Base-by-base conservation (phyloP, 2,797 vertebrate species). In the Epinephelus malabaricus region DNA sequence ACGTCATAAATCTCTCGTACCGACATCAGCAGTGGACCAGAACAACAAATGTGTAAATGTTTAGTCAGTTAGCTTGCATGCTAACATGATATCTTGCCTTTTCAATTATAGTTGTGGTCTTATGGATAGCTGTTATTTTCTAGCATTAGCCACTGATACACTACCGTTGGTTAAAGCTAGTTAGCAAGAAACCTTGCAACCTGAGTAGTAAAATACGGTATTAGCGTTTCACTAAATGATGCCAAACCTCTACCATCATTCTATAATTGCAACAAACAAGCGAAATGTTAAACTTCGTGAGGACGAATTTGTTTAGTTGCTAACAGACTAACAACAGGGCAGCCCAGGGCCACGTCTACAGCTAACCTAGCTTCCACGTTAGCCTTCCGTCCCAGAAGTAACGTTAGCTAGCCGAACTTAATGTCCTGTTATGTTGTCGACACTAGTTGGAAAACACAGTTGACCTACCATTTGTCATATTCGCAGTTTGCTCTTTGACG, bases 381-480 rank as follows among this genome's bases (percentile, higher is more conserved):
- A 86, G 88, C 89, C 61, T 75, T 14, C 61, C 56, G 15, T 14
- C 15, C 25, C 17, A 73, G 15, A 56, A 86, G 75, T 53, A 30
- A 30, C 27, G 27, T 30, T 30, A 51, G 79, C 68, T 72, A 66
- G 74, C 73, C 50, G 8, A 63, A 86, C 79, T 74, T 62, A 5
- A 49, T 9, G 67, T 45, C 38, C 18, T 34, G 43, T 18, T 61
- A 30, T 46, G 15, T 21, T 23, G 13, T 61, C 25, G 38, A 56
- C 64, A 66, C n/a, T n/a, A 47, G 40, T 50, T 40, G 13, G 49
- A 56, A 3, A 47, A 55, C 25, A 21, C 49, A 34, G 27, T 2
- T 19, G 56, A 89, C 94, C 30, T 92, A 96, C 95, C 95, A 83
- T 96, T 96, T 77, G 95, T 96, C 95, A 96, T 96, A 11, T 85